Evolutionary conservation across 2,797 vertebrate species (phyloP), one percentile per base, ranked within the genome.

Genomic region (Acropternis orthonyx): DNA sequence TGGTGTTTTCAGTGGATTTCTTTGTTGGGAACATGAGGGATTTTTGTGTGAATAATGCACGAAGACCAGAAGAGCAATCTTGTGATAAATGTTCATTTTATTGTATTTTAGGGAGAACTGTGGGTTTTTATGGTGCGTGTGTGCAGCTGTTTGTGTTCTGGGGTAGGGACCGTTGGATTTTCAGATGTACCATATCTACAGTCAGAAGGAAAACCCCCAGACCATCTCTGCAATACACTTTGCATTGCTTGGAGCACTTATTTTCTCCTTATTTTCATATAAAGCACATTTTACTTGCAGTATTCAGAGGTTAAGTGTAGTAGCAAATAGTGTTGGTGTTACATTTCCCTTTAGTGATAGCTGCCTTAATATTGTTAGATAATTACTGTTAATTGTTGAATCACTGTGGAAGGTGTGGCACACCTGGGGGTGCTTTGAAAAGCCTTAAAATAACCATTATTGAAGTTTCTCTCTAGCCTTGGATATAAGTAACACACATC

Each of bases 181-280:
- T 46, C 5, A 14, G 14, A 5, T 1, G 20, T 6, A 12, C 39
- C 15, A 13, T 28, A 12, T 12, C 23, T 66, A 7, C 18, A 36
- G 9, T 4, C 9, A 26, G 27, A 10, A 54, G 27, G 17, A 24
- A 17, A 18, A 21, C 0, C 6, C 49, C 11, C 8, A 52, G 8
- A 13, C 18, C 26, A 2, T 10, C 43, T 19, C 1, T 9, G 54
- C 49, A 55, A 8, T 44, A 7, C 18, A 9, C 9, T 61, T 75
- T 9, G 48, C 34, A 6, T 49, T 32, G 19, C 28, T 54, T 39
- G 22, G 32, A 12, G 22, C 19, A 1, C 41, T 76, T 36, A 14
- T 67, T 72, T 51, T 44, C 41, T 58, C 62, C 14, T 0, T 9
- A 1, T 32, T 24, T 48, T 51, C 73, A 2, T 3, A 2, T 1